These are phyloP conservation scores for Drosophila bocki DNA, from an alignment of 1,140 invertebrate genomes.

Conservation along the genomic window DNA sequence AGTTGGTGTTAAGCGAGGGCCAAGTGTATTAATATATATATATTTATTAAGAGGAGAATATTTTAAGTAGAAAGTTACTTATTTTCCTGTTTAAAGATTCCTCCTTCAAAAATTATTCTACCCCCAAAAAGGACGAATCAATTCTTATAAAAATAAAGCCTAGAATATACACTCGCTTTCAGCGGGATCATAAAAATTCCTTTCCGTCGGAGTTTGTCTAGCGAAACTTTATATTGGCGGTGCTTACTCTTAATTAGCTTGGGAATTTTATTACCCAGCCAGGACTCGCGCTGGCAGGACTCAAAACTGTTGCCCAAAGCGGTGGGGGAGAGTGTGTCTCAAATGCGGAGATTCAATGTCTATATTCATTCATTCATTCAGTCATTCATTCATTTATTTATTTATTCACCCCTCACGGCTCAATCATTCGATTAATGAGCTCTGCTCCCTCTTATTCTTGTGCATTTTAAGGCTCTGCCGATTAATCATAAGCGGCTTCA, in stretches of 20 bases:
- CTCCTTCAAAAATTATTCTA: not conserved
- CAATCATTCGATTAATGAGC: slow-evolving; percentile 43
- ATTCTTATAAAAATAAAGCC: not conserved
- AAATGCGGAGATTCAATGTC: slow-evolving; percentile 5
- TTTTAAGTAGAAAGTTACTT: not conserved
- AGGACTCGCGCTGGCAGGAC: not conserved
- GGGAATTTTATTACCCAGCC: slow-evolving; percentile 10
- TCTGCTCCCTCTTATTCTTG: slow-evolving; percentile 12
- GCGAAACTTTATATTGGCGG: not conserved
- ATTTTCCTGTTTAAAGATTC: not conserved
- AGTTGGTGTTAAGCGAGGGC: too few relatives aligned
- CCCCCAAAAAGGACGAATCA: not conserved
- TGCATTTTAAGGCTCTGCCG: slow-evolving; percentile 13
- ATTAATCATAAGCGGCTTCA: slow-evolving; percentile 34
- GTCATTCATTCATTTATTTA: not conserved
- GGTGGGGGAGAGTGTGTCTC: not conserved
- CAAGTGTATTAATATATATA: not conserved
- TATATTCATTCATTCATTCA: not conserved
- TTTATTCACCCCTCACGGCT: slow-evolving; percentile 4
- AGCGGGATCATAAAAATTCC: not conserved
- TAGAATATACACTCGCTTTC: not conserved
- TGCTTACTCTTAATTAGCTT: slow-evolving; percentile 20
- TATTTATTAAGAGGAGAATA: not conserved
- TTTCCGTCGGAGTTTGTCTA: not conserved
- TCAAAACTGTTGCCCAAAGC: not conserved